These are phyloP conservation scores for Creontiades dilutus DNA, from an alignment of 2,888 invertebrate genomes.

Conservation along the genomic window DNA sequence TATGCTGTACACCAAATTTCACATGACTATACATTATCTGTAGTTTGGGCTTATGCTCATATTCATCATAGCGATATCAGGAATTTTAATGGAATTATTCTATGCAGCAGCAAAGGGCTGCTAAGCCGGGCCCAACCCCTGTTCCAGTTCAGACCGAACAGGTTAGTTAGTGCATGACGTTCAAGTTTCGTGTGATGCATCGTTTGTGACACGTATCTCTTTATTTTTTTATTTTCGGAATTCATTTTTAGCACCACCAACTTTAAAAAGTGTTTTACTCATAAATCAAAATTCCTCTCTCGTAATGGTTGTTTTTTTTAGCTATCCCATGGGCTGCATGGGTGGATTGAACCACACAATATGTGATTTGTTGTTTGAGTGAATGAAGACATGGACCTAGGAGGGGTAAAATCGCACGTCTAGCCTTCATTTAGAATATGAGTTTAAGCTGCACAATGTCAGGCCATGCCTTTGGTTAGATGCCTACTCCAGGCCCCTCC, in stretches of 20 bases:
- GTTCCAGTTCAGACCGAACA: conserved; percentile 80
- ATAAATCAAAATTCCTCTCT: not conserved
- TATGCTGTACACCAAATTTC: too few relatives aligned
- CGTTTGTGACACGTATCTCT: conserved; percentile 78
- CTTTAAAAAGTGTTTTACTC: not conserved
- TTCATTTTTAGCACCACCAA: conserved; percentile 17
- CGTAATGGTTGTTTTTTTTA: not conserved
- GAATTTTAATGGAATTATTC: conserved; percentile 63
- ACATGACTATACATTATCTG: not conserved
- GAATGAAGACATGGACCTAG: too few relatives aligned
- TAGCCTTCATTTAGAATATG: too few relatives aligned
- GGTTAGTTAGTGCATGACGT: conserved; percentile 77
- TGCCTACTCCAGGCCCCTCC: too few relatives aligned
- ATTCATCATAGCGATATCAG: not conserved
- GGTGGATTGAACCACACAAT: not conserved
- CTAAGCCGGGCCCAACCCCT: conserved; percentile 80
- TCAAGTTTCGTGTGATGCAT: conserved; percentile 74
- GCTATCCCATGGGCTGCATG: not conserved
- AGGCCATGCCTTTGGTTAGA: too few relatives aligned
- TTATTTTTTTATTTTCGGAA: conserved; percentile 38
- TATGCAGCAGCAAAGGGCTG: conserved; percentile 75
- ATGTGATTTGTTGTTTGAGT: too few relatives aligned
- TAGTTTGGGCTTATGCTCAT: not conserved
- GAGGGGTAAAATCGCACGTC: too few relatives aligned
- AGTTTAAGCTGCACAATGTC: too few relatives aligned